These are phyloP conservation scores for Nycticebus coucang DNA, from an alignment of 2,113 vertebrate species.

Conservation along the genomic window DNA sequence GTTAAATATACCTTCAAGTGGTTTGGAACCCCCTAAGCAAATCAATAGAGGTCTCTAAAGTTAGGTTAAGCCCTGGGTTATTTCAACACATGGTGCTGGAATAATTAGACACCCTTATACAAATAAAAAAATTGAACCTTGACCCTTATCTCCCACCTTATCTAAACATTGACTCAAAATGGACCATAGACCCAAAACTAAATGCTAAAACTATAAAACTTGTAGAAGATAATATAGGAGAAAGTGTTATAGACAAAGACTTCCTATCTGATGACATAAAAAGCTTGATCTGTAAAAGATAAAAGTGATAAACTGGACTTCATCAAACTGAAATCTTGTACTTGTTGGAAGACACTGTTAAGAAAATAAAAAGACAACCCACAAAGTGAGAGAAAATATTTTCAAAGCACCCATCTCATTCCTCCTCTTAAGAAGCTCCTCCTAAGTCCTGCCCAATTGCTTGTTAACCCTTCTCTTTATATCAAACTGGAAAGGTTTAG, in stretches of 20 bases:
- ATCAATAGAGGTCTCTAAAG: neutral
- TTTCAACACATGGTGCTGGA: neutral
- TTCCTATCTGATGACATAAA: neutral
- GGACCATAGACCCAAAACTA: neutral
- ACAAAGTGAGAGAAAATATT: neutral
- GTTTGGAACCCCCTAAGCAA: neutral
- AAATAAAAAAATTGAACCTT: neutral
- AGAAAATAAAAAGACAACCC: constrained; percentile 10
- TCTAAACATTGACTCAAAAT: constrained; percentile 25
- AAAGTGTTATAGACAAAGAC: constrained; percentile 1
- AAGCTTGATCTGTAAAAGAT: neutral
- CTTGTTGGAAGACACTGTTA: neutral
- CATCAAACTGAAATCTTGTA: neutral
- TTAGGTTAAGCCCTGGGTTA: neutral
- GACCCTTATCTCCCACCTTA: neutral
- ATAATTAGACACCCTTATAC: neutral
- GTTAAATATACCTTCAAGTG: neutral
- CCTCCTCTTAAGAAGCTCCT: neutral
- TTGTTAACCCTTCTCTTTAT: neutral
- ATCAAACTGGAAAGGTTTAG: neutral
- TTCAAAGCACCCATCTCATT: neutral
- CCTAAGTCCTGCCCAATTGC: neutral
- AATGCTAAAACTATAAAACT: neutral
- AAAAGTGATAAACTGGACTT: neutral
- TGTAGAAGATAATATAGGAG: neutral